Evolutionary conservation across 2,797 vertebrate species (phyloP), one percentile per base, ranked within the genome.

Genomic region (Lagodon rhomboides): DNA sequence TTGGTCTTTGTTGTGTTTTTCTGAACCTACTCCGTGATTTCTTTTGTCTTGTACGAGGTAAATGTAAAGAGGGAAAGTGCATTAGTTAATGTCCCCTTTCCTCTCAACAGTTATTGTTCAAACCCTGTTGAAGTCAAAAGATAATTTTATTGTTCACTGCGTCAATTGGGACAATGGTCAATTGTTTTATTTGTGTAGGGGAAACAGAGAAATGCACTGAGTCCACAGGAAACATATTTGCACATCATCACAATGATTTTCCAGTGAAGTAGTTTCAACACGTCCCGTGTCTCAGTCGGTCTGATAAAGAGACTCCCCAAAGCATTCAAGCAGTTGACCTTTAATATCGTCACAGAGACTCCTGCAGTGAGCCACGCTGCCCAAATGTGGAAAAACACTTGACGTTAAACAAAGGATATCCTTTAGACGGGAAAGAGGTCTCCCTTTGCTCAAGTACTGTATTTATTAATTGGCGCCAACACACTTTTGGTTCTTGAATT

Each of bases 351-450:
- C 60, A 47, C 34, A 12, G 81, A 69, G 64, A 44, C 85, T 65
- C 25, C 66, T 68, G 62, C 67, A 76, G 72, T 55, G 20, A 84
- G 53, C 81, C 54, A 60, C 77, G 85, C 81, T 84, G 81, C 85
- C 88, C 79, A 90, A 71, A 83, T 61, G 91, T 93, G 90, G 92
- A 94, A 94, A 94, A 92, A 92, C 86, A 93, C 68, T 91, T 88
- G 47, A 87, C 87, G 86, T 92, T 92, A 91, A 95, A 95, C 93
- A 95, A 93, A 94, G 95, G 95, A 96, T 93, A 91, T 95, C 94
- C 95, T 94, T 92, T 87, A 72, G 90, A 81, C 72, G 18, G 91
- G 89, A 87, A 79, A 69, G 82, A 82, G 49, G 70, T 56, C 84
- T 81, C 76, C 82, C 44, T 62, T 75, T 5, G 22, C 66, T 70